These are phyloP conservation scores for Pygoscelis antarcticus DNA, from an alignment of 2,113 vertebrate genomes.

Conservation along the genomic window DNA sequence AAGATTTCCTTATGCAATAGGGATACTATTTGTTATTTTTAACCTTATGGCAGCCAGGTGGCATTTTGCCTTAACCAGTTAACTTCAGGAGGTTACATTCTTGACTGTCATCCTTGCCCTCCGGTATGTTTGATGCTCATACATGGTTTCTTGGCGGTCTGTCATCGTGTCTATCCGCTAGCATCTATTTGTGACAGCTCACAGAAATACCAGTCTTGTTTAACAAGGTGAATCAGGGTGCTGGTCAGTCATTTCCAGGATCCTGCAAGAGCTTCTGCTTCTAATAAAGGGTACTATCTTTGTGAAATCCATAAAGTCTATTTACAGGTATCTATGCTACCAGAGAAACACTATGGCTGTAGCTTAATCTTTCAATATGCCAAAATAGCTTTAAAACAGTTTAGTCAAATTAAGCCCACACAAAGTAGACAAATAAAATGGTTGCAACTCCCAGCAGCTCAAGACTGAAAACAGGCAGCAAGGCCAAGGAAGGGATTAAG, in stretches of 20 bases:
- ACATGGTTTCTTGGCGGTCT: not conserved
- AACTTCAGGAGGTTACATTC: not conserved
- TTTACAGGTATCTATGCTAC: not conserved
- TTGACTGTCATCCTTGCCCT: not conserved
- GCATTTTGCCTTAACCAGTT: conserved; percentile 9
- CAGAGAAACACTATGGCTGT: not conserved
- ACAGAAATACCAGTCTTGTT: not conserved
- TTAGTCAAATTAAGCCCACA: not conserved
- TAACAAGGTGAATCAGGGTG: not conserved
- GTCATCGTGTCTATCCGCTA: not conserved
- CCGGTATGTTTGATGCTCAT: not conserved
- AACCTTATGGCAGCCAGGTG: conserved; percentile 28
- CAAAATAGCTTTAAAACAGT: not conserved
- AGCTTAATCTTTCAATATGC: not conserved
- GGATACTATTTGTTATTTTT: conserved; percentile 45
- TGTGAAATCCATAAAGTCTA: not conserved
- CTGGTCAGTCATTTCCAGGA: not conserved
- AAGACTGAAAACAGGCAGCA: not conserved
- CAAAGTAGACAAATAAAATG: not conserved
- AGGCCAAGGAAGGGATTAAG: not conserved
- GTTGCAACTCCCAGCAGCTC: not conserved
- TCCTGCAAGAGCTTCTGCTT: not conserved
- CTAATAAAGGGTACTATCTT: not conserved
- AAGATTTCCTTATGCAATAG: conserved; percentile 13
- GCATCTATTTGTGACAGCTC: not conserved